These are phyloP conservation scores for Brachymystax lenok DNA, from an alignment of 2,797 vertebrate genomes.

Conservation along the genomic window DNA sequence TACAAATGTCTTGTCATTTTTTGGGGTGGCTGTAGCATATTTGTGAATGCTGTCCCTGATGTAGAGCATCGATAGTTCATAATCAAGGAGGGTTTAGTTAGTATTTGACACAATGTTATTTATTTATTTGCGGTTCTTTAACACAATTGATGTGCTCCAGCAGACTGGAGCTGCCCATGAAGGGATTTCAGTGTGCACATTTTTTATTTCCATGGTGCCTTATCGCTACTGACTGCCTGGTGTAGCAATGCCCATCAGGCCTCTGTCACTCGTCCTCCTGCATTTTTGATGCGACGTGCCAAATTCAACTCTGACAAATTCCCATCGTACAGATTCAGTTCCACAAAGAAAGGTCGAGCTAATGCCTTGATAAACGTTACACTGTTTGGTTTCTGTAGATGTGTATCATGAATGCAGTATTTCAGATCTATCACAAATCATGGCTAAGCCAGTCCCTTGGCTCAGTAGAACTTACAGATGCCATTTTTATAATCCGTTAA, in stretches of 20 bases:
- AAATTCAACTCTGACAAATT: background rate
- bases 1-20: background rate
- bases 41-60: background rate
- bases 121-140: constrained; percentile 40
- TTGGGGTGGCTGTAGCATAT: background rate
- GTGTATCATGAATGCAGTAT: constrained; percentile 12
- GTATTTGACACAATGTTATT: background rate
- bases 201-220: constrained; percentile 55
- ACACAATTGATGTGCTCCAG: constrained; percentile 39
- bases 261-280: constrained; percentile 37
- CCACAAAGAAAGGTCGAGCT: background rate
- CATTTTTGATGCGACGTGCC: constrained; percentile 37
- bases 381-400: constrained; percentile 21
- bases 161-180: constrained; percentile 44
- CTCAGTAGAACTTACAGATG: background rate
- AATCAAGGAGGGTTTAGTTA: background rate
- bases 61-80: background rate
- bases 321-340: background rate
- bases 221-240: constrained; percentile 47
- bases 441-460: background rate
- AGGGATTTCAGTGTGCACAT: constrained; percentile 55
- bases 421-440: background rate
- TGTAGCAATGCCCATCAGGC: constrained; percentile 40
- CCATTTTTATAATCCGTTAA: background rate
- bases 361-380: background rate